phyloP scores from a whole-genome alignment of 2,797 vertebrate genomes.

The Premnoplex brunnescens region DNA sequence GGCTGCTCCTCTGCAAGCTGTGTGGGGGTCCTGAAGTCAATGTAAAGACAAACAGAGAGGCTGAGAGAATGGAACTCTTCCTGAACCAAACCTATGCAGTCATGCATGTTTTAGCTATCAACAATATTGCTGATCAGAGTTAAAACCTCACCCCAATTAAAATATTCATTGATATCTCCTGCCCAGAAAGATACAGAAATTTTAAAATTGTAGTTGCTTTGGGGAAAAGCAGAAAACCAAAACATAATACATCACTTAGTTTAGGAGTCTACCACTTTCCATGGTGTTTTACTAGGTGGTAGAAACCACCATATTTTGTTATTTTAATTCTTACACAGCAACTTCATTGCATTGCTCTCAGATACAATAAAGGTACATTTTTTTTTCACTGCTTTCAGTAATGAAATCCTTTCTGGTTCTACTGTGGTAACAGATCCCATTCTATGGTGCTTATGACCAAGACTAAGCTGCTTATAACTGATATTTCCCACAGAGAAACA shows the following conservation, averaged over 20 bases:
- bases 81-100: not conserved
- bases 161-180: not conserved
- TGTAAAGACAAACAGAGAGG: slow-evolving; percentile 17
- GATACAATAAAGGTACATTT: not conserved
- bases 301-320: not conserved
- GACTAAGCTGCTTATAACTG: not conserved
- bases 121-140: not conserved
- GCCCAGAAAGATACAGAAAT: not conserved
- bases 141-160: not conserved
- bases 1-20: slow-evolving; percentile 60
- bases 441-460: not conserved
- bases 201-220: not conserved
- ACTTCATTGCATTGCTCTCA: not conserved
- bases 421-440: not conserved
- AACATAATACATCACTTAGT: not conserved
- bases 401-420: not conserved
- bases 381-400: not conserved
- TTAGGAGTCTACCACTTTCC: not conserved
- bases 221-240: not conserved
- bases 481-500: not conserved
- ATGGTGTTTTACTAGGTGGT: not conserved
- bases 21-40: slow-evolving; percentile 17
- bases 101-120: not conserved
- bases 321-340: not conserved
- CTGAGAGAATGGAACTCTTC: not conserved